Evolutionary conservation across 2,888 invertebrate species (phyloP).

Genomic region (Cantharis lateralis): DNA sequence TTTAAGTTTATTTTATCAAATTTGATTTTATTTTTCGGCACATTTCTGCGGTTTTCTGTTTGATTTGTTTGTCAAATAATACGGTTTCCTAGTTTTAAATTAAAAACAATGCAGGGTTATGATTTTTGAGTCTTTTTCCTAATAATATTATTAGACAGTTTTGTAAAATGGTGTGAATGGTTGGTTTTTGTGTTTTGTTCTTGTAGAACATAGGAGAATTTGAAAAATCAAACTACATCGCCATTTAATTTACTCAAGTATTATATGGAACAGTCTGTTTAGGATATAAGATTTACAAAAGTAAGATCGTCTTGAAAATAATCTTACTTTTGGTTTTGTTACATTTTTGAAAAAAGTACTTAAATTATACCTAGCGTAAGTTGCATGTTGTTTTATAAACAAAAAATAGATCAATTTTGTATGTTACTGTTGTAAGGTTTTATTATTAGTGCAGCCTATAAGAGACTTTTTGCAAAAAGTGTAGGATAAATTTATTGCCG

Average conservation of each 20-base stretch:
- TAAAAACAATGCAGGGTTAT: neutral
- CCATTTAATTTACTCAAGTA: neutral
- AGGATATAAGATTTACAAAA: neutral
- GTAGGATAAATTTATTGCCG: neutral
- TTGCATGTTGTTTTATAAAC: neutral
- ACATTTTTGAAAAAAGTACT: neutral
- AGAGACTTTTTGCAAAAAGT: neutral
- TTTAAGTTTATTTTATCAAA: neutral
- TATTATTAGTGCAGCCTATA: neutral
- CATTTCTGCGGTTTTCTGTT: neutral
- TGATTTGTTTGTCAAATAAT: neutral
- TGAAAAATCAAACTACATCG: neutral
- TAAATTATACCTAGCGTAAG: neutral
- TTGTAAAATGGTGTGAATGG: neutral
- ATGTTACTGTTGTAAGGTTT: neutral
- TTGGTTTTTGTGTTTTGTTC: neutral
- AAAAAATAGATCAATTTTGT: neutral
- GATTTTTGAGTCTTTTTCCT: neutral
- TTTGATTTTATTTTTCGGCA: neutral
- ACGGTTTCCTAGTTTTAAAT: neutral
- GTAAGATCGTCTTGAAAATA: neutral
- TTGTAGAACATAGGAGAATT: neutral
- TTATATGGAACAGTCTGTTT: neutral
- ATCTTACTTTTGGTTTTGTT: neutral
- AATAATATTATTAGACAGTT: neutral